phyloP scores from a whole-genome alignment of 2,113 vertebrate genomes.

The Burhinus bistriatus region DNA sequence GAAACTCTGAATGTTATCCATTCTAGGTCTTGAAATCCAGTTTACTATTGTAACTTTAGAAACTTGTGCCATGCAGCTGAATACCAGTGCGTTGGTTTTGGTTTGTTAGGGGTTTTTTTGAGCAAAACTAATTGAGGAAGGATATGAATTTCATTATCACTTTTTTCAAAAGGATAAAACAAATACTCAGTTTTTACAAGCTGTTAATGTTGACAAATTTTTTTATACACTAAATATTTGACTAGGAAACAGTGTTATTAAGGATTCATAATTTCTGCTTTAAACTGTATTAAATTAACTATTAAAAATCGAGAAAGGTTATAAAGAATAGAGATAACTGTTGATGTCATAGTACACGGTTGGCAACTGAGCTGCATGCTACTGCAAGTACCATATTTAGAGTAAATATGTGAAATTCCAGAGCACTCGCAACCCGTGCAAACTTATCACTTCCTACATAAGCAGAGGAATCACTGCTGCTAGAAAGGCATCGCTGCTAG shows the following conservation, averaged over 20 bases:
- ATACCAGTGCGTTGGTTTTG: background rate
- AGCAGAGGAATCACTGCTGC: background rate
- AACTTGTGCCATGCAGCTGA: background rate
- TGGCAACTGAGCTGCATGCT: background rate
- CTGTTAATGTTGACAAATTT: background rate
- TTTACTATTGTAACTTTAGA: background rate
- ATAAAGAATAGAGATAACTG: background rate
- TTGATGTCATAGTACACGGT: background rate
- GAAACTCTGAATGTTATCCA: background rate
- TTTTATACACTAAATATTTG: background rate
- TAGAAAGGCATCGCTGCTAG: accelerated
- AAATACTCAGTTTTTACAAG: background rate
- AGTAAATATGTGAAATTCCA: conserved; percentile 29
- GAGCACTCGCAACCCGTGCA: background rate
- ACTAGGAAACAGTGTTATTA: background rate
- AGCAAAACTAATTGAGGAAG: background rate
- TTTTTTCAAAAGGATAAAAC: background rate
- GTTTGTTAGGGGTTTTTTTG: background rate
- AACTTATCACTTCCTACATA: background rate
- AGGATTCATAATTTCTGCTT: background rate
- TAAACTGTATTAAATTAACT: background rate
- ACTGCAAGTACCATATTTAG: conserved; percentile 13
- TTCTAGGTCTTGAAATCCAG: background rate
- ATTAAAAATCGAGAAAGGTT: background rate
- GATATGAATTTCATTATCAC: background rate